These are phyloP conservation scores for Semnopithecus entellus DNA, from an alignment of 2,113 vertebrate species.

Conservation along the genomic window DNA sequence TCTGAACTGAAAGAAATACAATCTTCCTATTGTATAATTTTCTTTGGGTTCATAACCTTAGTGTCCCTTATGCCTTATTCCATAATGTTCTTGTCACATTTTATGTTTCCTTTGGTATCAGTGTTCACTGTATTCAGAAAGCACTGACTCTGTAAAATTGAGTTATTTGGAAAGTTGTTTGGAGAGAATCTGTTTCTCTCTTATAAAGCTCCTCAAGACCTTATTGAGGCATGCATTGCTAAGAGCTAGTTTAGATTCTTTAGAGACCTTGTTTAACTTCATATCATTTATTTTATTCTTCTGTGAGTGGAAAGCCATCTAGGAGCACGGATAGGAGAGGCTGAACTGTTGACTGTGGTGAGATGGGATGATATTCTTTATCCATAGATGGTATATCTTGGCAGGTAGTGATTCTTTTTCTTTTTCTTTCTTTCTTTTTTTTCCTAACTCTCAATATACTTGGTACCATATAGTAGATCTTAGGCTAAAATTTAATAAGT, in stretches of 20 bases:
- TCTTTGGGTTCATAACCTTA: not conserved
- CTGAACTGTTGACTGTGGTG: not conserved
- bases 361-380: not conserved
- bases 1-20: not conserved
- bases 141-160: not conserved
- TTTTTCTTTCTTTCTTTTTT: not conserved
- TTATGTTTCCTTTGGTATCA: not conserved
- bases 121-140: not conserved
- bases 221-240: not conserved
- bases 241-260: not conserved
- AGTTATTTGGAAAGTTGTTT: not conserved
- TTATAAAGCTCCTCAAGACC: not conserved
- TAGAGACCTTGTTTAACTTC: not conserved
- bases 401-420: not conserved
- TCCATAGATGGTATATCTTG: not conserved
- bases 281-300: not conserved
- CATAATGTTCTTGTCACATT: not conserved
- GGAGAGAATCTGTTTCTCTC: not conserved
- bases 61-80: not conserved
- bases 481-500: not conserved
- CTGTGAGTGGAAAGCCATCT: not conserved
- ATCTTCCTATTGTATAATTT: not conserved
- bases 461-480: constrained; percentile 1
- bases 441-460: not conserved
- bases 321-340: not conserved